These are phyloP conservation scores for Notolepis coatsorum DNA, from an alignment of 2,797 vertebrate genomes.

Conservation along the genomic window DNA sequence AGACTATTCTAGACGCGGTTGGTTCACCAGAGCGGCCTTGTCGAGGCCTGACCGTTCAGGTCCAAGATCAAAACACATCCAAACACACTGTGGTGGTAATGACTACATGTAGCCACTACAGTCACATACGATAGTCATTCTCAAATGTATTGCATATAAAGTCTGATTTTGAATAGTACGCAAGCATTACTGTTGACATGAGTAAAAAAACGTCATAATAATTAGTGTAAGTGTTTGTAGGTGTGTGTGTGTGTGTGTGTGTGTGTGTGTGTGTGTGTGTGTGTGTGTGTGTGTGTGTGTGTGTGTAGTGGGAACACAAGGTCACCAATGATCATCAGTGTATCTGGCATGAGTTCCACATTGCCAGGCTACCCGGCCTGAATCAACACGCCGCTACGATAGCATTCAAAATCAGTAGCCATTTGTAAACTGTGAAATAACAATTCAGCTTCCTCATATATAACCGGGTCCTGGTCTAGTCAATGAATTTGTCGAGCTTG, in stretches of 20 bases:
- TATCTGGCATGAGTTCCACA: constrained; percentile 13
- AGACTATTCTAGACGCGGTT: neutral
- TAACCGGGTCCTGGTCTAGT: constrained; percentile 3
- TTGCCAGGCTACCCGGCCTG: neutral
- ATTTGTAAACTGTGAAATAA: neutral
- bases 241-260: constrained; percentile 24
- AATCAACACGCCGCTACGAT: no score
- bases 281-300: constrained; percentile 12
- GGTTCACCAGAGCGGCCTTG: neutral
- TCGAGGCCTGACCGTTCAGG: neutral
- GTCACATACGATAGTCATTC: constrained; percentile 8
- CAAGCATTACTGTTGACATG: constrained; percentile 16
- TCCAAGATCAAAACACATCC: neutral
- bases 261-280: constrained; percentile 21
- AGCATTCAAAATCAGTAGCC: no score
- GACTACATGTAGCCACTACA: constrained; percentile 19
- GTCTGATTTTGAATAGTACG: neutral
- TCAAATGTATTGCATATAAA: constrained; percentile 29
- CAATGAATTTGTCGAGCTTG: constrained; percentile 1
- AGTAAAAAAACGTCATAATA: neutral
- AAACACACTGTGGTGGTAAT: constrained; percentile 9
- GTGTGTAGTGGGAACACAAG: constrained; percentile 42
- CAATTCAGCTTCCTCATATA: neutral
- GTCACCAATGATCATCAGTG: constrained; percentile 4
- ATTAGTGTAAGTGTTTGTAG: neutral